Conservation (phyloP, 2,888 invertebrate genomes). For the Lottia scabra region DNA sequence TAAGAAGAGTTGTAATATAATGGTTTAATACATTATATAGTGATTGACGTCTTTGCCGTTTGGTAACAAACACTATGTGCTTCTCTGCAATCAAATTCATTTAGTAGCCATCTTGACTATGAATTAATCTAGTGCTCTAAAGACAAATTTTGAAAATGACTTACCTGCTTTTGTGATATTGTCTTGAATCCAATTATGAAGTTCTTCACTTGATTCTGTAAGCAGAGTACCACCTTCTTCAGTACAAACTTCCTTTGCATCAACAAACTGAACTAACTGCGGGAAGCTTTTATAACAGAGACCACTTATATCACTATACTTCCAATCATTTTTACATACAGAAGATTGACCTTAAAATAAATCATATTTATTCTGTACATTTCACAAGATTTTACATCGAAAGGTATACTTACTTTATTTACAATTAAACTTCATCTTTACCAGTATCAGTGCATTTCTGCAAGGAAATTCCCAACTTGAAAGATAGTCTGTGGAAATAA, state of each 20-base stretch:
- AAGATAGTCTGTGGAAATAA: no score
- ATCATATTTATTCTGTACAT: no score
- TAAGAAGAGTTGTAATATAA: no score
- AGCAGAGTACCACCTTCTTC: conserved; percentile 6
- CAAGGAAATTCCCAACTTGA: no score
- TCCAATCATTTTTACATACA: conserved; percentile 11
- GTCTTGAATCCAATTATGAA: conserved; percentile 11
- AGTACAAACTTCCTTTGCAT: conserved; percentile 13
- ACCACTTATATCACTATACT: conserved; percentile 7
- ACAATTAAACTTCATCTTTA: neutral
- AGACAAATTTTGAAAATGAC: no score
- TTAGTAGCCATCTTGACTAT: no score
- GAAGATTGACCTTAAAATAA: conserved; percentile 4
- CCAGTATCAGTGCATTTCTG: no score
- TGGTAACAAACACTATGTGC: neutral
- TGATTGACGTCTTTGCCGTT: no score
- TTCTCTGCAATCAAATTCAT: no score
- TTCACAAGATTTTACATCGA: no score
- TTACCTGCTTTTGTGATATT: conserved; percentile 12
- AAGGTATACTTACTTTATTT: neutral
- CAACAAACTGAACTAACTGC: neutral
- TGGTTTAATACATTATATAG: no score
- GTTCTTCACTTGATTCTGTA: neutral
- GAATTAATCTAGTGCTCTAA: no score
- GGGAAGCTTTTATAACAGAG: conserved; percentile 11